A percentile compares a stretch with the other conserved stretches of the same genome.
Evolutionary conservation across 2,888 invertebrate genomes (phyloP).

Genomic region (Drosophila bunnanda): DNA sequence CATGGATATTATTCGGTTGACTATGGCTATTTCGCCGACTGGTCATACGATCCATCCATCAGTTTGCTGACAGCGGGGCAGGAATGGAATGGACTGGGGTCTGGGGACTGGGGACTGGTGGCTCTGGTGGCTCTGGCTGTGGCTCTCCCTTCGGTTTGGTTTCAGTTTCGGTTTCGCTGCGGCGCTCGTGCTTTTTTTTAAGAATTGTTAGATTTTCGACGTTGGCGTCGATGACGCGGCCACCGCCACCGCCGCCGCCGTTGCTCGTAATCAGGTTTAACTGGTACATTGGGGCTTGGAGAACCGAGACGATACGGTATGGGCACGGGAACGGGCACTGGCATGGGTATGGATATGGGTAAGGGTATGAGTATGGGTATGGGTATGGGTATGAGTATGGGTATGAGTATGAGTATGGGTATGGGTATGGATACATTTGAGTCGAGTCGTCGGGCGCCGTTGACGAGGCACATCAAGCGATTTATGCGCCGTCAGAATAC

Average conservation of each 20-base stretch:
- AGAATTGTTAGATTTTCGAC: constrained; percentile 64
- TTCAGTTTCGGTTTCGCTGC: constrained; percentile 44
- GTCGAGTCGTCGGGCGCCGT: constrained; percentile 38
- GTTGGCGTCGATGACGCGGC: constrained; percentile 26
- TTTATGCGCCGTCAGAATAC: constrained; percentile 38
- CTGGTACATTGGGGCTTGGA: constrained; percentile 62
- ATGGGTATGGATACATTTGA: constrained; percentile 17
- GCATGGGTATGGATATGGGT: not conserved
- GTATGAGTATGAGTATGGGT: not conserved
- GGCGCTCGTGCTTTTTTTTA: constrained; percentile 57
- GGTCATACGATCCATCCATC: constrained; percentile 44
- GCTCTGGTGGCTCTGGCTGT: constrained; percentile 49
- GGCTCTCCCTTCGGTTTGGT: constrained; percentile 58
- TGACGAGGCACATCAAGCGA: constrained; percentile 44
- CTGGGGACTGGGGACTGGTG: constrained; percentile 47
- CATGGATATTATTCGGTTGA: constrained; percentile 34
- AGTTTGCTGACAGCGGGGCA: constrained; percentile 28
- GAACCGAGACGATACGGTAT: constrained; percentile 15
- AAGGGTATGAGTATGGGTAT: constrained; percentile 22
- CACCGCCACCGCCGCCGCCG: constrained; percentile 17
- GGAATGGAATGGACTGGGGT: constrained; percentile 34
- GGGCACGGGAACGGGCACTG: constrained; percentile 10
- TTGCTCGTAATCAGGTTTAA: constrained; percentile 72
- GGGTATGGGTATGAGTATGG: constrained; percentile 8
- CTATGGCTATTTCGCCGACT: constrained; percentile 33